phyloP scores from a whole-genome alignment of 2,113 vertebrate species.

The Psephotus haematonotus region DNA sequence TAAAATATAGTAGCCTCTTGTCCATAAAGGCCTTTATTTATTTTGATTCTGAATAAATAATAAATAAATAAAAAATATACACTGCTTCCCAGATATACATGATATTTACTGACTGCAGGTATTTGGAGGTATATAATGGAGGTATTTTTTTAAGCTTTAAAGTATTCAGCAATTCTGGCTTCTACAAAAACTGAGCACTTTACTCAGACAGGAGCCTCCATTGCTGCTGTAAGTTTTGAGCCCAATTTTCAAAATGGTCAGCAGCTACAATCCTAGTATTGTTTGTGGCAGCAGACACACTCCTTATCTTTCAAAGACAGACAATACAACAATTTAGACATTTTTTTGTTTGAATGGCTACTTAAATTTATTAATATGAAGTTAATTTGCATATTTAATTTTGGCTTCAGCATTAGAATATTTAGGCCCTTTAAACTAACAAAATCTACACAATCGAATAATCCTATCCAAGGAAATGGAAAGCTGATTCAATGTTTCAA shows the following conservation, averaged over 20 bases:
- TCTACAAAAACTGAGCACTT: background rate
- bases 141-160: background rate
- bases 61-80: background rate
- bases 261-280: background rate
- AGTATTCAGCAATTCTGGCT: background rate
- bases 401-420: background rate
- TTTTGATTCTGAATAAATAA: background rate
- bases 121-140: too few relatives aligned
- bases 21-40: background rate
- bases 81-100: background rate
- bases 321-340: background rate
- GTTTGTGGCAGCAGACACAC: background rate
- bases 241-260: background rate
- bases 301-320: background rate
- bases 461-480: background rate
- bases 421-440: background rate
- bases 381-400: background rate
- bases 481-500: conserved; percentile 1
- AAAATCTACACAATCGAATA: background rate
- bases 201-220: background rate
- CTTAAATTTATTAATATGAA: background rate
- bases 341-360: background rate
- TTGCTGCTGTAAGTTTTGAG: background rate
- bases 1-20: background rate
- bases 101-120: background rate